Evolutionary conservation across 2,797 vertebrate genomes (phyloP).

Genomic region (Mormyrus hasselquistii): DNA sequence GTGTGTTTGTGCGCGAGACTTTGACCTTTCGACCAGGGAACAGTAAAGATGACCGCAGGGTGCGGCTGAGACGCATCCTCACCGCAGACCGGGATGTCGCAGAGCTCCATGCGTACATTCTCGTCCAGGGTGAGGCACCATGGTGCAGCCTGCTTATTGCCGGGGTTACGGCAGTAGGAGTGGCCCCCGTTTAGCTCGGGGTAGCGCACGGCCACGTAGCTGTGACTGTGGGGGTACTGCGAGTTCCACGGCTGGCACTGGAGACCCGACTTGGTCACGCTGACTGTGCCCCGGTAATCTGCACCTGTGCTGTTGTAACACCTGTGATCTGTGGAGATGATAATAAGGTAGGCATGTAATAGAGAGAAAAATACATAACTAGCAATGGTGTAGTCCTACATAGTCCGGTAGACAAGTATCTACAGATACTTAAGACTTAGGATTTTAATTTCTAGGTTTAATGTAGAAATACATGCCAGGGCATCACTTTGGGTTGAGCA

Average conservation of each 20-base stretch:
- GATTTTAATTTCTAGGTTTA: not conserved
- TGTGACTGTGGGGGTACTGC: constrained; percentile 93
- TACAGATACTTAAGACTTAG: not conserved
- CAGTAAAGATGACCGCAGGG: not conserved
- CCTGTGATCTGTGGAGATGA: constrained; percentile 74
- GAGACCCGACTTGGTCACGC: constrained; percentile 82
- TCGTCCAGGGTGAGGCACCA: constrained; percentile 98
- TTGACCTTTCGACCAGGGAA: not conserved
- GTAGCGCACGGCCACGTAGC: constrained; percentile 79
- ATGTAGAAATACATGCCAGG: not conserved
- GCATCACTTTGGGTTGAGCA: not conserved
- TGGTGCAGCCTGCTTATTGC: constrained; percentile 85
- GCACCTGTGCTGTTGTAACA: constrained; percentile 86
- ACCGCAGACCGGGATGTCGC: constrained; percentile 89
- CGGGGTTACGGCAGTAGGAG: constrained; percentile 95
- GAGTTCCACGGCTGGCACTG: constrained; percentile 99
- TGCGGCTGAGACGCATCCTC: constrained; percentile 35
- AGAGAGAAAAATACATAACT: not conserved
- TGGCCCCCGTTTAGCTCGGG: constrained; percentile 90
- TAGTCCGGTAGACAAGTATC: not conserved
- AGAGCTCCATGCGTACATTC: constrained; percentile 82
- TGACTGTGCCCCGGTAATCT: constrained; percentile 88
- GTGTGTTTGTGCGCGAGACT: not conserved
- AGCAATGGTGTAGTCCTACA: not conserved
- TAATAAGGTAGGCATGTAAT: not conserved